Percentiles rank a stretch among this genome's conserved stretches.
Evolutionary conservation across 2,888 invertebrate species (phyloP).

Genomic region (Dastarcus helophoroides): DNA sequence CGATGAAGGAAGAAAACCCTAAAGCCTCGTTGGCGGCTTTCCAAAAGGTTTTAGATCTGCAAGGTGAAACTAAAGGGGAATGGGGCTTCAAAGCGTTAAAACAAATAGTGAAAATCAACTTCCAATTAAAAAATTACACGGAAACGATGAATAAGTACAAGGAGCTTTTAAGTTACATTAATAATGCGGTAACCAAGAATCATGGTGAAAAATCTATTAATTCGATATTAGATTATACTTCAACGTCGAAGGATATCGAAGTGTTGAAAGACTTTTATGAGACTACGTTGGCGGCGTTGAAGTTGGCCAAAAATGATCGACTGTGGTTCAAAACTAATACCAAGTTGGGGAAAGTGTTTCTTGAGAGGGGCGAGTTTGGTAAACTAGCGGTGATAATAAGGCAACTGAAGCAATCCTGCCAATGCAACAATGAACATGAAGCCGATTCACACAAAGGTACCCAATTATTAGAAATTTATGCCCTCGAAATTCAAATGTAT

Average conservation of each 20-base stretch:
- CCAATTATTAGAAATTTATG: constrained; percentile 95
- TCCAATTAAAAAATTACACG: constrained; percentile 70
- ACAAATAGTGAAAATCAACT: constrained; percentile 99
- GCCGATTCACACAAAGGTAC: constrained; percentile 95
- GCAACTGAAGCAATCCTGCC: constrained; percentile 91
- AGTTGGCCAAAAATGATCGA: constrained; percentile 96
- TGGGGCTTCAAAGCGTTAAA: constrained; percentile 99
- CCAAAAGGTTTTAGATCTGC: constrained; percentile 90
- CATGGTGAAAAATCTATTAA: constrained; percentile 99
- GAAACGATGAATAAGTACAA: constrained; percentile 63
- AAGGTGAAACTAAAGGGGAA: constrained; percentile 94
- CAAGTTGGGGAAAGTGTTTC: constrained; percentile 93
- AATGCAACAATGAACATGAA: constrained; percentile 61
- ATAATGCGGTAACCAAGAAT: constrained; percentile 95
- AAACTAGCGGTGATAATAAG: constrained; percentile 90
- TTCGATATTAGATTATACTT: constrained; percentile 96
- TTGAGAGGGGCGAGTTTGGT: constrained; percentile 85
- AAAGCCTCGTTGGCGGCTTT: constrained; percentile 82
- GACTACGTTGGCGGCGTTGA: constrained; percentile 81
- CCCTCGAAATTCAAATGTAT: constrained; percentile 99
- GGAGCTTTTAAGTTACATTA: constrained; percentile 91
- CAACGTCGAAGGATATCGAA: constrained; percentile 78
- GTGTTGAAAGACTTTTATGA: constrained; percentile 95
- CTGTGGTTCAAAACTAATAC: constrained; percentile 99
- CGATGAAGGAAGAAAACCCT: constrained; percentile 91